Conservation (phyloP, 2,797 vertebrate species). For the Aphelocoma californica region DNA sequence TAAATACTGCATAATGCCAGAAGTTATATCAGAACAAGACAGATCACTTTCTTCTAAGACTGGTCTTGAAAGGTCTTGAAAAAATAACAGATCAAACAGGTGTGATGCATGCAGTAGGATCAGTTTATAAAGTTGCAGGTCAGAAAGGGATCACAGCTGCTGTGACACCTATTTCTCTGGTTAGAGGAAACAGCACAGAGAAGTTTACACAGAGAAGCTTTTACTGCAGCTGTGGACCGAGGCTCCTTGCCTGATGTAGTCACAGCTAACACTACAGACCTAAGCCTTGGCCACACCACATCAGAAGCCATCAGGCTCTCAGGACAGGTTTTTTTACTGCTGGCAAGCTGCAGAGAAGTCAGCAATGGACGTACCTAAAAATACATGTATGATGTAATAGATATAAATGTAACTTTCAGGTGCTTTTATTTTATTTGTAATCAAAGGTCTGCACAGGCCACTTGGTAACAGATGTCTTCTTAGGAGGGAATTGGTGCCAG, state of each 20-base stretch:
- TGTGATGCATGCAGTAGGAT: background rate
- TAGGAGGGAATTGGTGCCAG: background rate
- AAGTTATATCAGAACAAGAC: background rate
- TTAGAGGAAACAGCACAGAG: background rate
- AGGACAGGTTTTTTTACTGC: background rate
- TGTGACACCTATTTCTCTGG: background rate
- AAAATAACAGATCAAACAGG: background rate
- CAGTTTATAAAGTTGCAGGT: background rate
- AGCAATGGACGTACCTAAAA: background rate
- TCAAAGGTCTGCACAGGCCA: background rate
- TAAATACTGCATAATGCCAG: background rate
- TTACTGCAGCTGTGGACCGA: background rate
- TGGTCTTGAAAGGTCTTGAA: background rate
- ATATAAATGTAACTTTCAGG: background rate
- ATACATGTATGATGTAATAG: background rate
- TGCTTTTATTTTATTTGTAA: background rate
- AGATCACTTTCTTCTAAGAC: background rate
- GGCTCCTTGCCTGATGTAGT: background rate
- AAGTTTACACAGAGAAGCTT: background rate
- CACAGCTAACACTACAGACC: background rate
- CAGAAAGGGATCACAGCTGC: background rate
- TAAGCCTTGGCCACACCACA: background rate
- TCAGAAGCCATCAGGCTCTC: background rate
- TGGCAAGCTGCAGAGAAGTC: background rate
- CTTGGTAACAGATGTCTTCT: background rate